Base-by-base conservation (phyloP, 2,113 vertebrate species). In the Pholis gunnellus region DNA sequence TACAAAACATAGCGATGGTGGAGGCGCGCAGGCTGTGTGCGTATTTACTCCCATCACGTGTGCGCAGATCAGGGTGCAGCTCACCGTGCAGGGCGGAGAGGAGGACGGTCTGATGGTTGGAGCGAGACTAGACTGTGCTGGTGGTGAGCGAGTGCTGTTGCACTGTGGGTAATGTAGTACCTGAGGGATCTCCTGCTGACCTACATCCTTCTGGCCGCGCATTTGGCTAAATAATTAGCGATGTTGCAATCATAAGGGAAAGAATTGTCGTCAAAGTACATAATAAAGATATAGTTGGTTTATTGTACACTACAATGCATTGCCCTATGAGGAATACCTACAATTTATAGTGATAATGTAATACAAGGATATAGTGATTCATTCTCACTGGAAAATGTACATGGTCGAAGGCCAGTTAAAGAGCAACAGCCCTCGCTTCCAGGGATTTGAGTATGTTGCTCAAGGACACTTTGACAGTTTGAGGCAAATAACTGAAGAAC, bases 111-210 rank as follows among this genome's bases (percentile, higher is more conserved):
- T 72, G 60, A 60, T 17, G 57, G 14, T 46, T 44, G 73, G 75
- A 84, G 69, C 74, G 13, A 63, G 78, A 79, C 90, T 79, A 66
- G 78, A 78, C 90, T 75, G 70, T 82, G 82, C 74, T 36, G 86
- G 90, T 88, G 88, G 91, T 78, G 72, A 82, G 81, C 29, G 36
- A 61, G 75, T 31, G 14, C 27, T 6, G 59, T 42, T 81, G 95
- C 86, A 94, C 68, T 84, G 61, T 96, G 95, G 95, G 94, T 89
- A 93, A 77, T 93, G 93, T 85, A 93, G 95, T 94, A 20, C 34
- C 0, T 7, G 6, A 20, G 0, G 2, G 0, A 11, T 75, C 60
- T 82, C 52, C 65, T 44, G 40, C 38, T 92, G 92, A 93, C 90
- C 93, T 89, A 93, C 78, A 93, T 94, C 85, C 81, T 60, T 71